Base-by-base conservation (phyloP, 2,888 invertebrate species). In the Taenaris catops region DNA sequence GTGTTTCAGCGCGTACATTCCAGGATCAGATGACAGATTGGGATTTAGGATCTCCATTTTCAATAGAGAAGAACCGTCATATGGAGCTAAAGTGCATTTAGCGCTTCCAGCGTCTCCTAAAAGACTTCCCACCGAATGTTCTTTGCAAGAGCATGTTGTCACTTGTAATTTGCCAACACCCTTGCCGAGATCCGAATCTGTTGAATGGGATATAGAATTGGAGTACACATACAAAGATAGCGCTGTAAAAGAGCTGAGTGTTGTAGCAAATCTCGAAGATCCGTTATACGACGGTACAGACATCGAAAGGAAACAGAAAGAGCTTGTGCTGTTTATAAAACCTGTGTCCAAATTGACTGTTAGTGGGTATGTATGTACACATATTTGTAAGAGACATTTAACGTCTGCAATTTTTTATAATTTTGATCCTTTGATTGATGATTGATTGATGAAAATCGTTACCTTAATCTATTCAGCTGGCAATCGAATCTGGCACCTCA, bases 41-140 rank as follows among this genome's bases (percentile, higher is more conserved):
- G 81, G 81, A 1, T 63, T 65, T 4, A 66, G 50, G 34, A 53
- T 87, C 0, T 68, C 49, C 1, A 58, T 83, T 0, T 7, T 58
- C 0, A 81, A 86, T 31, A 56, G 49, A 31, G 73, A 68, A 33
- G 86, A 86, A 46, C 81, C 86, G n/a, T 80, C 80, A 0, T 83
- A 74, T 19, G 79, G 72, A 4, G 74, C 75, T 0, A 68, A 58
- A 41, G 64, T 81, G 0, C 54, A 65, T 3, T 46, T 86, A 1
- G 50, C 52, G 0, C 42, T 84, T 1, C 78, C 83, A 1, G 51
- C 63, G 9, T 53, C 58, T 8, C 78, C 78, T 0, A 66, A 65
- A 38, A 57, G 83, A 33, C 58, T 83, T 0, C 83, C 76, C 1
- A 63, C 59, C 7, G 63, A 60, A 1, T 86, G 84, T 36, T 59